Conservation (phyloP, 2,888 invertebrate genomes). For the Phengaris arion region DNA sequence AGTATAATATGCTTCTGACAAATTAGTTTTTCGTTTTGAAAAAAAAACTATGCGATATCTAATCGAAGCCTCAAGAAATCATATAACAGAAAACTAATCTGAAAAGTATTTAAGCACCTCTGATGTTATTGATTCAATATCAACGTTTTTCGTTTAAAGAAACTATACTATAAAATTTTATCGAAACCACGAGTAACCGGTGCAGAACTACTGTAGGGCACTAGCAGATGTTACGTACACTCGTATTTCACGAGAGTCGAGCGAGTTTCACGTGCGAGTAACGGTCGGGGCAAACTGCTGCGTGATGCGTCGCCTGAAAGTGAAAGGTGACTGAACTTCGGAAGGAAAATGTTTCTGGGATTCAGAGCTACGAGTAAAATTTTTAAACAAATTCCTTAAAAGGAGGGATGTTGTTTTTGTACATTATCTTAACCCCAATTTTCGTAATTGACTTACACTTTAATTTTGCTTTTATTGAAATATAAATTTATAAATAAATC, state of each 20-base stretch:
- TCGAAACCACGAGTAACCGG: neutral
- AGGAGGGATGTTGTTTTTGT: too few species aligned
- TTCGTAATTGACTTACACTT: too few species aligned
- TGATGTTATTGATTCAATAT: too few species aligned
- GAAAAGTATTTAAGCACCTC: too few species aligned
- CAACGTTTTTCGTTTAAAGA: neutral
- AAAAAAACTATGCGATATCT: too few species aligned
- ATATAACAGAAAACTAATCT: too few species aligned
- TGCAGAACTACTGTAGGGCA: neutral
- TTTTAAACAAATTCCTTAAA: neutral
- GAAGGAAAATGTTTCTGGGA: neutral
- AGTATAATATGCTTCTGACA: too few species aligned
- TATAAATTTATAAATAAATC: too few species aligned
- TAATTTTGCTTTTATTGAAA: too few species aligned
- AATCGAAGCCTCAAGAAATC: too few species aligned
- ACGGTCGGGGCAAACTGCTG: neutral
- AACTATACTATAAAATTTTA: neutral
- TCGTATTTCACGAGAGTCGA: neutral
- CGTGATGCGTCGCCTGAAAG: neutral
- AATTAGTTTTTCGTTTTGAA: too few species aligned
- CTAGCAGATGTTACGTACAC: neutral
- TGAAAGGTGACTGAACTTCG: neutral
- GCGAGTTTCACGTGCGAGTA: neutral
- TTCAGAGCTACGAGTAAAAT: neutral
- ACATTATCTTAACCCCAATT: too few species aligned